Percentiles rank a stretch among this genome's conserved stretches.
Conservation (phyloP, 2,113 vertebrate genomes). For the Oreotrochilus melanogaster region DNA sequence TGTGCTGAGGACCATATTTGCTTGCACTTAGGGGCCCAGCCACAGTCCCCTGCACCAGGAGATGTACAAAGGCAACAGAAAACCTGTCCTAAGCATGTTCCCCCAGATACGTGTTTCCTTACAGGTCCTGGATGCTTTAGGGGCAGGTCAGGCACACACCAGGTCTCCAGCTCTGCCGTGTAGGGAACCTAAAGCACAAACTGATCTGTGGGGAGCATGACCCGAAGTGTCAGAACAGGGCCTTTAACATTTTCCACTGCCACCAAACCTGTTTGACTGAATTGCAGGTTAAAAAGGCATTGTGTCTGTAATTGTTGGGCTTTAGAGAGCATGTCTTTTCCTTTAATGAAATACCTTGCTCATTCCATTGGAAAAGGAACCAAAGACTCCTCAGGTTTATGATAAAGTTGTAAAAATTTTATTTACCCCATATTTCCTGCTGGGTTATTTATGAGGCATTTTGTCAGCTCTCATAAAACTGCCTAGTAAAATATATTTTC, state of each 20-base stretch:
- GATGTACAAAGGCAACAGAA: neutral
- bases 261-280: conserved; percentile 78
- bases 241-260: conserved; percentile 71
- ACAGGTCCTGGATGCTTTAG: neutral
- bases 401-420: conserved; percentile 77
- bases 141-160: neutral
- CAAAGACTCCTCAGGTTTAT: conserved; percentile 78
- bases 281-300: conserved; percentile 74
- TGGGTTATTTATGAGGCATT: conserved; percentile 79
- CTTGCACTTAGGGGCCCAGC: neutral
- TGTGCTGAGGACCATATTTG: conserved; percentile 3
- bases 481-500: conserved; percentile 78
- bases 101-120: neutral
- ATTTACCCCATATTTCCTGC: conserved; percentile 79
- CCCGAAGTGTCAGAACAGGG: conserved; percentile 51
- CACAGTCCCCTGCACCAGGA: neutral
- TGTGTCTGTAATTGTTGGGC: conserved; percentile 69
- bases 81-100: neutral
- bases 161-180: neutral
- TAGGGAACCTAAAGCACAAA: neutral
- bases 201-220: conserved; percentile 36
- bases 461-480: conserved; percentile 78
- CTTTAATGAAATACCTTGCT: conserved; percentile 77
- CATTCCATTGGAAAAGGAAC: conserved; percentile 72
- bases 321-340: conserved; percentile 70